Evolutionary conservation across 2,888 invertebrate genomes (phyloP).

Genomic region (Pandemis corylana): DNA sequence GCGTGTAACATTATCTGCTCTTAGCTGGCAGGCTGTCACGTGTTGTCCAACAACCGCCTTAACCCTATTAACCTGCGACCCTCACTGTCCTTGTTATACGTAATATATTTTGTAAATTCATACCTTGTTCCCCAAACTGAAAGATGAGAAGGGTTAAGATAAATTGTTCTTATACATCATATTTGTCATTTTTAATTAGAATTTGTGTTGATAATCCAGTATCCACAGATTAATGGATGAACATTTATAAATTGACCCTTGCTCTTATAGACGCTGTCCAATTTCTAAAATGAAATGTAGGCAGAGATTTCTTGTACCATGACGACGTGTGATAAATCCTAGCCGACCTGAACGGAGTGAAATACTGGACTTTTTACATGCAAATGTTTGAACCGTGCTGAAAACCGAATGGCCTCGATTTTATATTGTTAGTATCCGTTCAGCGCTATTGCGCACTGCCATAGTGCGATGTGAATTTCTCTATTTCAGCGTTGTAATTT

Average conservation of each 20-base stretch:
- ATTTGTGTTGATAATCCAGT: neutral
- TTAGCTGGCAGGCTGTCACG: conserved; percentile 45
- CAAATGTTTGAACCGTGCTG: conserved; percentile 28
- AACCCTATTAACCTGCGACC: conserved; percentile 64
- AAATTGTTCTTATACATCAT: conserved; percentile 37
- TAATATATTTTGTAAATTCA: conserved; percentile 42
- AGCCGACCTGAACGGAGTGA: conserved; percentile 26
- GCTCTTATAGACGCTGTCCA: neutral
- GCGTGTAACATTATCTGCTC: conserved; percentile 36
- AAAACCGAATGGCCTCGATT: conserved; percentile 28
- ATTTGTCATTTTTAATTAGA: conserved; percentile 36
- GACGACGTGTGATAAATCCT: conserved; percentile 30
- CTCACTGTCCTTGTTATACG: conserved; percentile 40
- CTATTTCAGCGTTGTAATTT: conserved; percentile 14
- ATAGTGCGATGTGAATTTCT: conserved; percentile 3
- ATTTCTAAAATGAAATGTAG: conserved; percentile 1
- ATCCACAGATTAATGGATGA: neutral
- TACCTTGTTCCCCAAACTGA: conserved; percentile 32
- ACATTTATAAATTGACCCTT: neutral
- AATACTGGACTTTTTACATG: conserved; percentile 27
- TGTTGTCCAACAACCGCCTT: conserved; percentile 50
- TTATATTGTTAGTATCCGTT: conserved; percentile 36
- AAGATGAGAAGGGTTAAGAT: conserved; percentile 46
- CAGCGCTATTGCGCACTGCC: conserved; percentile 19
- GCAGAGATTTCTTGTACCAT: conserved; percentile 9